Conservation (phyloP, 92 coral and sea anemone genomes). For the Paramuricea clavata region DNA sequence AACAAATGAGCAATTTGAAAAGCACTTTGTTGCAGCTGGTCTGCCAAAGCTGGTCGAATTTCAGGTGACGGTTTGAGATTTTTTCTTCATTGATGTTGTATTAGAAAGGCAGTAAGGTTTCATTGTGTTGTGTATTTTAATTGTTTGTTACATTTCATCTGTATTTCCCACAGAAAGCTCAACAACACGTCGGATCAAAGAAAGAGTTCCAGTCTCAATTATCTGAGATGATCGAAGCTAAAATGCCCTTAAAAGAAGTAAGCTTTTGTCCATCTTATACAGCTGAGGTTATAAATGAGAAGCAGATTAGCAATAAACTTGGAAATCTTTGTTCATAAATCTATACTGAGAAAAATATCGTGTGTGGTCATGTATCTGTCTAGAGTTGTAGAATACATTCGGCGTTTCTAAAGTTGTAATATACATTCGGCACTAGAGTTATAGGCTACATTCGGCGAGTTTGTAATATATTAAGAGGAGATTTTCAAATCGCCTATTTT, state of each 20-base stretch:
- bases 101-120: not conserved
- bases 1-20: conserved; percentile 85
- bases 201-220: conserved; percentile 83
- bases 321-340: not conserved
- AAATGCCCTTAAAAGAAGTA: conserved; percentile 91
- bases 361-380: too few species aligned
- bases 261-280: conserved; percentile 9
- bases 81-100: not conserved
- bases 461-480: too few species aligned
- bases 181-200: conserved; percentile 80
- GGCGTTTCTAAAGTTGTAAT: too few species aligned
- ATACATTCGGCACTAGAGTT: too few species aligned
- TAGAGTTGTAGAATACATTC: too few species aligned
- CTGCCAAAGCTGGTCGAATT: conserved; percentile 86
- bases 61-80: conserved; percentile 72
- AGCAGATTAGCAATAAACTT: not conserved
- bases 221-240: conserved; percentile 87
- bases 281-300: too few species aligned
- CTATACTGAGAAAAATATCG: not conserved
- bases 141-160: not conserved
- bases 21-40: conserved; percentile 91
- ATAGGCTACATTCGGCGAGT: too few species aligned
- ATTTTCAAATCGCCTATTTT: too few species aligned
- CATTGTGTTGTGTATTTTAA: not conserved
- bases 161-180: conserved; percentile 76